phyloP scores from a whole-genome alignment of 2,113 vertebrate species.

The Okapia johnstoni region DNA sequence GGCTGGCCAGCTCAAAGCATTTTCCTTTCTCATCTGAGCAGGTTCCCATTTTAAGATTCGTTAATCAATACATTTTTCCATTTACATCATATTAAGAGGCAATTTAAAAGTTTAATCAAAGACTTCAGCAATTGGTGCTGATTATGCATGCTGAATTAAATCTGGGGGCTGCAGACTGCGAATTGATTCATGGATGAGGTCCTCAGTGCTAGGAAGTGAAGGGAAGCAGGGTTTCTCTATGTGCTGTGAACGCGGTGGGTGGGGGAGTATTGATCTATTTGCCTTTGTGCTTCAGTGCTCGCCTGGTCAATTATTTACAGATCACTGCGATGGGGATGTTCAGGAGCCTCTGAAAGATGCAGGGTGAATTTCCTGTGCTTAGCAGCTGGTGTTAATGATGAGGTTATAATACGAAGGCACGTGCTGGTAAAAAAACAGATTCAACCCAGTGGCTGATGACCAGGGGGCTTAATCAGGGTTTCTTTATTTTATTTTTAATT shows the following conservation, averaged over 20 bases:
- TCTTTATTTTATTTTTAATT: background rate
- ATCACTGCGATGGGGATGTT: background rate
- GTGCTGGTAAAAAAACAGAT: background rate
- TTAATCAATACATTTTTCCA: conserved; percentile 58
- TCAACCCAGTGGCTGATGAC: background rate
- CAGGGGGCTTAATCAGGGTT: background rate
- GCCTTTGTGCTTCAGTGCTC: conserved; percentile 31
- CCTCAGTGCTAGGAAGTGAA: conserved; percentile 31
- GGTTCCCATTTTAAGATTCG: conserved; percentile 49
- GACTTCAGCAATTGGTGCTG: conserved; percentile 45
- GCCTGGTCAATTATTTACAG: conserved; percentile 60
- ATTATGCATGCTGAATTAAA: conserved; percentile 56
- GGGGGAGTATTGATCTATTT: conserved; percentile 60
- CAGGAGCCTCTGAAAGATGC: background rate
- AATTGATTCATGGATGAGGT: conserved; percentile 19
- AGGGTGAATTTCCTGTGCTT: conserved; percentile 23
- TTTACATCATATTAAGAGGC: conserved; percentile 61
- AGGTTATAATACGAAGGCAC: conserved; percentile 14
- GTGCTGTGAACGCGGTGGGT: background rate
- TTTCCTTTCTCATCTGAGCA: conserved; percentile 52
- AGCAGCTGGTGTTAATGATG: conserved; percentile 29
- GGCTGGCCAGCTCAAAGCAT: background rate
- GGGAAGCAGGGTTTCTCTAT: background rate
- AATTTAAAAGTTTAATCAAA: conserved; percentile 68
- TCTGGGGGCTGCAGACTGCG: conserved; percentile 20